These are phyloP conservation scores for Patiria miniata DNA, from an alignment of 35 echinoderm and acorn worm species.

Conservation along the genomic window DNA sequence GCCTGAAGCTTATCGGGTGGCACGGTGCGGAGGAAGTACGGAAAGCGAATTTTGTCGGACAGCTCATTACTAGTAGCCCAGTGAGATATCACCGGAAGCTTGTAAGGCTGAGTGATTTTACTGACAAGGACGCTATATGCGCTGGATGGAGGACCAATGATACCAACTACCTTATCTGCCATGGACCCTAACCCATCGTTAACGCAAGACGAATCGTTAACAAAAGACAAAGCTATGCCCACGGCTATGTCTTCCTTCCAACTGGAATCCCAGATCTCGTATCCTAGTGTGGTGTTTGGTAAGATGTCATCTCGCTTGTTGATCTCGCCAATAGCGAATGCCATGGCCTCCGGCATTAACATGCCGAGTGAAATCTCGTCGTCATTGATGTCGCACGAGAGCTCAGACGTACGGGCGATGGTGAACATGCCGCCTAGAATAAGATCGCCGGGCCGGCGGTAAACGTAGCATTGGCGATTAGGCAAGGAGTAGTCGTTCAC, in stretches of 20 bases:
- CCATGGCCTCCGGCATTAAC: slow-evolving; percentile 57
- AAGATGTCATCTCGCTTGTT: slow-evolving; percentile 45
- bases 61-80: slow-evolving; percentile 61
- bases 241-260: slow-evolving; percentile 52
- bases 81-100: slow-evolving; percentile 46
- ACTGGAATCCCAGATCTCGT: slow-evolving; percentile 81
- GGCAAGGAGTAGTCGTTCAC: slow-evolving; percentile 1
- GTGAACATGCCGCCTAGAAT: slow-evolving; percentile 65
- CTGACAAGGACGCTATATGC: slow-evolving; percentile 61
- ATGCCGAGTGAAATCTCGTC: slow-evolving; percentile 54
- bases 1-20: slow-evolving; percentile 63
- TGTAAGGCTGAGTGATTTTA: slow-evolving; percentile 52
- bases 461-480: neutral
- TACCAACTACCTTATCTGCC: slow-evolving; percentile 11
- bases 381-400: slow-evolving; percentile 12
- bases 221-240: slow-evolving; percentile 39
- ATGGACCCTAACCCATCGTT: neutral
- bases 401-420: neutral
- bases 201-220: neutral
- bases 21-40: slow-evolving; percentile 65
- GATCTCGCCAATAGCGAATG: slow-evolving; percentile 56
- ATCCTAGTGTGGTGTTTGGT: slow-evolving; percentile 62
- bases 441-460: slow-evolving; percentile 58
- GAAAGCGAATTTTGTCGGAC: slow-evolving; percentile 44
- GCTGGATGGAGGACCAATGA: slow-evolving; percentile 67